These are phyloP conservation scores for Ascidia mentula DNA, from an alignment of 23 tunicate species.

Conservation along the genomic window DNA sequence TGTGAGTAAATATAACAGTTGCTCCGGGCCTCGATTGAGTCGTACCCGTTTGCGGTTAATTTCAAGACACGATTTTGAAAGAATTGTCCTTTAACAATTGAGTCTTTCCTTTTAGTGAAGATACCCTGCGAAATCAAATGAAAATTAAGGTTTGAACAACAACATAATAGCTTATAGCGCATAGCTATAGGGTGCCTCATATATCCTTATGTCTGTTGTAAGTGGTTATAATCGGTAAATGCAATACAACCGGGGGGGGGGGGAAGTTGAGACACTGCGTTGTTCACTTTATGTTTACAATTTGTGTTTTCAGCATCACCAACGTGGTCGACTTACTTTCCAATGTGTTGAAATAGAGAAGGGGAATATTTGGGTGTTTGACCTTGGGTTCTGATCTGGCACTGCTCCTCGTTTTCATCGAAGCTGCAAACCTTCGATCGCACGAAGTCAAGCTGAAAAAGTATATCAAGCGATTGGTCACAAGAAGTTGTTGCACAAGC, in stretches of 20 bases:
- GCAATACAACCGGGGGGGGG: too few relatives aligned
- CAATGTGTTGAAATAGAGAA: constrained; percentile 73
- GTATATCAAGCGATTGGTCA: too few relatives aligned
- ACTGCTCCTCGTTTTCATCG: constrained; percentile 45
- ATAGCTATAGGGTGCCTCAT: too few relatives aligned
- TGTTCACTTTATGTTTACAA: too few relatives aligned
- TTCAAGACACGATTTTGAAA: too few relatives aligned
- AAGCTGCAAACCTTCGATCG: constrained; percentile 49
- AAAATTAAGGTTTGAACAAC: neutral
- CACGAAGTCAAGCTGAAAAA: constrained; percentile 66
- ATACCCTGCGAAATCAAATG: constrained; percentile 28
- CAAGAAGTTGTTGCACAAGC: neutral
- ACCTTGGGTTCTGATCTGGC: constrained; percentile 22
- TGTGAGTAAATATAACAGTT: too few relatives aligned
- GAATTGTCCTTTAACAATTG: constrained; percentile 30
- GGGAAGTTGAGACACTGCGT: too few relatives aligned
- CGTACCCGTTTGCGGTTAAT: too few relatives aligned
- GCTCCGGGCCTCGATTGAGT: too few relatives aligned
- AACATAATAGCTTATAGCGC: too few relatives aligned
- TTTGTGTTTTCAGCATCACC: neutral
- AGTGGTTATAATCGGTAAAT: too few relatives aligned
- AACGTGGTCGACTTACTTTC: constrained; percentile 36
- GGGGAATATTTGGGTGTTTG: constrained; percentile 23
- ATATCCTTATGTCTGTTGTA: too few relatives aligned
- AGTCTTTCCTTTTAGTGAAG: constrained; percentile 53